These are phyloP conservation scores for Hemistola chrysoprasaria DNA, from an alignment of 2,888 invertebrate species.

Conservation along the genomic window DNA sequence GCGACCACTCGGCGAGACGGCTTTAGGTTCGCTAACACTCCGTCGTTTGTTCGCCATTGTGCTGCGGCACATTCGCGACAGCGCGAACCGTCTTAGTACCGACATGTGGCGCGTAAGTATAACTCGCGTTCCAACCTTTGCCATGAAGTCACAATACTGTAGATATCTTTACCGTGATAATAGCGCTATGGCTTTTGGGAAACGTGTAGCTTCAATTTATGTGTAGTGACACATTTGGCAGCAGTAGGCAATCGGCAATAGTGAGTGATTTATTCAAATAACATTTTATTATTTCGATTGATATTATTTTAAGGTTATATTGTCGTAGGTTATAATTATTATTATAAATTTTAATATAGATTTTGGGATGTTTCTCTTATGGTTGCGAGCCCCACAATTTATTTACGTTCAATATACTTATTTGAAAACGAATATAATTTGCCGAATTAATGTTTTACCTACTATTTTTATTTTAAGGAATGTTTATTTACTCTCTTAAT, in stretches of 20 bases:
- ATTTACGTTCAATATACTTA: conserved; percentile 26
- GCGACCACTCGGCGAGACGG: no score
- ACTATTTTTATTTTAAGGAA: conserved; percentile 66
- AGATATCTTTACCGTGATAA: no score
- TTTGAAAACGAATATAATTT: conserved; percentile 40
- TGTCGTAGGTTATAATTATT: conserved; percentile 10
- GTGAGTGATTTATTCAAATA: conserved; percentile 7
- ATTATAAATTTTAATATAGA: conserved; percentile 19
- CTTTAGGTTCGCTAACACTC: no score
- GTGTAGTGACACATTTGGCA: background rate
- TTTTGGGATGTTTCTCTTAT: conserved; percentile 24
- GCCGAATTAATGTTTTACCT: conserved; percentile 60
- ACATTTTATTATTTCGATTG: conserved; percentile 10
- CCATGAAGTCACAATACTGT: no score
- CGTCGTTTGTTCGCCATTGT: no score
- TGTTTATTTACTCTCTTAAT: conserved; percentile 72
- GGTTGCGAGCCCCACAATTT: conserved; percentile 20
- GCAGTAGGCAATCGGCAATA: conserved; percentile 1
- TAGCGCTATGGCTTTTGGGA: no score
- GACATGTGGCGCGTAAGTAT: no score
- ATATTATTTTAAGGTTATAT: conserved; percentile 18
- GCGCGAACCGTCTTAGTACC: no score
- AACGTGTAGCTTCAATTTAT: background rate
- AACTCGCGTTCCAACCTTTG: no score
- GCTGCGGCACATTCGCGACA: no score